Evolutionary conservation across 2,888 invertebrate genomes (phyloP).

Genomic region (Diplazon laetatorius): DNA sequence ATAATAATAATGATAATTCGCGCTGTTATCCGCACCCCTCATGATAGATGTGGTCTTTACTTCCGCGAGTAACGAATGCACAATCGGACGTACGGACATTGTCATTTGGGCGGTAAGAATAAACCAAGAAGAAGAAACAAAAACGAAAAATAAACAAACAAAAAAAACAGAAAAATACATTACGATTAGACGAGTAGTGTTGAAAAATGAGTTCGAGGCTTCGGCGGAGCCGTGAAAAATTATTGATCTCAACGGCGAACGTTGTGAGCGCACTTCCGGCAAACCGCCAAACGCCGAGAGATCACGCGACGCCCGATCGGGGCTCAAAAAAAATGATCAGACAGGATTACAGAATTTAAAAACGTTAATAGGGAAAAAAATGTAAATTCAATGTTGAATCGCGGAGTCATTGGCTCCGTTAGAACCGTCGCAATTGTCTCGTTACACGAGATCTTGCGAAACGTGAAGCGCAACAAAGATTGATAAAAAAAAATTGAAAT

Average conservation of each 20-base stretch:
- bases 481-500: constrained; percentile 20
- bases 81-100: constrained; percentile 22
- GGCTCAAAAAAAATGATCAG: no score
- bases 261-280: background rate
- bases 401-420: background rate
- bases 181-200: constrained; percentile 42
- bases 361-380: no score
- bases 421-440: constrained; percentile 29
- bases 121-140: no score
- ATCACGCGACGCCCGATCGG: no score
- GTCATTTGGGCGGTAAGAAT: constrained; percentile 29
- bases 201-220: constrained; percentile 24
- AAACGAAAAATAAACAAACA: background rate
- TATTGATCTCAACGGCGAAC: background rate
- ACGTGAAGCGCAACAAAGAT: constrained; percentile 23
- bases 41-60: constrained; percentile 1
- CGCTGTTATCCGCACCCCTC: background rate
- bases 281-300: background rate
- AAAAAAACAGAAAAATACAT: constrained; percentile 29
- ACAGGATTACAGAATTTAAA: no score
- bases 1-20: constrained; percentile 6
- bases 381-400: no score
- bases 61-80: constrained; percentile 3
- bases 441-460: constrained; percentile 23
- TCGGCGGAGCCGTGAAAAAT: constrained; percentile 13